Conservation (phyloP, 2,797 vertebrate genomes). For the Sciaenops ocellatus region DNA sequence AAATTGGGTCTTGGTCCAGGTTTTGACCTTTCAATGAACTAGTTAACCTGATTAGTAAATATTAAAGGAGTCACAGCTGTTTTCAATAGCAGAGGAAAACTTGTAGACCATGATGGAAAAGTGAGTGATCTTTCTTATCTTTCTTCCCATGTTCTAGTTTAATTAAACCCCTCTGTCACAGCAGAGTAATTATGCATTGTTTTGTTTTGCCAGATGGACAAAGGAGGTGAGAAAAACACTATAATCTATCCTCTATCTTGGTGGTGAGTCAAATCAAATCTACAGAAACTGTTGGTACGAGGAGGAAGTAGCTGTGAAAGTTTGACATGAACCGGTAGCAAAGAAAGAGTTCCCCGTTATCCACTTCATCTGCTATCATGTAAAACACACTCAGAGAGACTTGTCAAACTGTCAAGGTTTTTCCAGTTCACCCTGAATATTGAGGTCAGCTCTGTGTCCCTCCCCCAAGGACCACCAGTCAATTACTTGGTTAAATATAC, state of each 20-base stretch:
- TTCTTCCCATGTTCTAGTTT: slow-evolving; percentile 8
- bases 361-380: slow-evolving; percentile 30
- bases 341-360: slow-evolving; percentile 27
- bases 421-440: slow-evolving; percentile 45
- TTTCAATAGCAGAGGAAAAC: slow-evolving; percentile 24
- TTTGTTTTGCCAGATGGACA: slow-evolving; percentile 24
- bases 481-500: slow-evolving; percentile 71
- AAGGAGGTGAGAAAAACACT: slow-evolving; percentile 15
- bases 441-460: slow-evolving; percentile 33
- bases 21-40: slow-evolving; percentile 13
- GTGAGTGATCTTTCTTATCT: slow-evolving; percentile 5
- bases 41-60: slow-evolving; percentile 37
- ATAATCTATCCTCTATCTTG: slow-evolving; percentile 18
- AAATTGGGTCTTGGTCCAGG: neutral
- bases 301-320: slow-evolving; percentile 34
- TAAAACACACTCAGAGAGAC: slow-evolving; percentile 12
- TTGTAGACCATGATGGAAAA: neutral
- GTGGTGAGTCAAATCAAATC: slow-evolving; percentile 21
- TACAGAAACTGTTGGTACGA: neutral
- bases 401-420: slow-evolving; percentile 34
- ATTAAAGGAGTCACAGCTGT: slow-evolving; percentile 12
- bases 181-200: neutral
- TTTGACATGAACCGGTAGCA: slow-evolving; percentile 50
- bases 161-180: neutral
- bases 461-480: slow-evolving; percentile 41